Base-by-base conservation (phyloP, 2,113 vertebrate species). In the Saccopteryx bilineata region DNA sequence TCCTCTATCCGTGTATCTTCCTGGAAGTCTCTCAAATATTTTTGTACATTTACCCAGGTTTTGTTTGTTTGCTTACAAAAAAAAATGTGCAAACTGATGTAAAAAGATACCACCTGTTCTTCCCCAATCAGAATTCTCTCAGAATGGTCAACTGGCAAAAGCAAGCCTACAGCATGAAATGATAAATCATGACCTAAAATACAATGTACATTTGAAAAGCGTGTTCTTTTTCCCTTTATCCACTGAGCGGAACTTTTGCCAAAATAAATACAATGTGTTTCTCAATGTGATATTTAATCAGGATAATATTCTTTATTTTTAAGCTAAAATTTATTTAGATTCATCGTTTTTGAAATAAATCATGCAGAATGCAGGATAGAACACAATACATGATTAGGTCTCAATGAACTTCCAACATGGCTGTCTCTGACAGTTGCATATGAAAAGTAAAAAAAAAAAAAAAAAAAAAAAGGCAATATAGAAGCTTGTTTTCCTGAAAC, bases 401-500 rank as follows among this genome's bases (percentile, higher is more conserved):
- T 91, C 75, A 72, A 52, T 87, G 72, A 94, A 84, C 82, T 87
- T 94, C 12, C 56, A 93, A 76, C 21, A 81, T 68, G 39, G 14
- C 75, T 95, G 93, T 94, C 78, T 91, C 52, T 91, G 84, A 72
- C 3, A 90, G 39, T 75, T 68, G 39, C 74, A 79, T 92, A 80
- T 66, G 56, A 90, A 96, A 90, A 97, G 2, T 39, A 71, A 88
- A 79, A 58, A 50, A 52, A 90, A 93, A 71, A 88, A 79, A 58
- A 50, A 52, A 90, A 93, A 76, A 39, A 61, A 26, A 46, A 72
- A 31, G 61, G 39, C 79, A 58, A 75, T 72, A 48, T 71, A 24
- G 28, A 93, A 6, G 21, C n/a, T 95, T 94, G 69, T 96, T 97
- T 90, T 93, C 80, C 90, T 94, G 21, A 78, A 90, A 93, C 48